A percentile compares a stretch with the other conserved stretches of the same genome.
Evolutionary conservation across 2,113 vertebrate genomes (phyloP).

Genomic region (Sialia sialis): DNA sequence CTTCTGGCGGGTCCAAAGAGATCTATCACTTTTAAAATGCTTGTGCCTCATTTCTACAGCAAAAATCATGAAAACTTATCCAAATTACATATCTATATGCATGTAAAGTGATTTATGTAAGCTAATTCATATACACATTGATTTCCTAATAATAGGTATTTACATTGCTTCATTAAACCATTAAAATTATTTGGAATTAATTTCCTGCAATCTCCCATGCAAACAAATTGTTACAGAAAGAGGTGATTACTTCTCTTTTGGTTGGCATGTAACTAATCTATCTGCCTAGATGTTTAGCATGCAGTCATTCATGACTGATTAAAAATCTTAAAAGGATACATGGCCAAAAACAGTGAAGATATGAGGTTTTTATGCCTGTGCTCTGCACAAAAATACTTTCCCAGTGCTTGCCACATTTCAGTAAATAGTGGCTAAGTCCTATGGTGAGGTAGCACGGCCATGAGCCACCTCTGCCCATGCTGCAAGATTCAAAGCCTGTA

Average conservation of each 20-base stretch:
- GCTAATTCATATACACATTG: background rate
- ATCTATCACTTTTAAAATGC: background rate
- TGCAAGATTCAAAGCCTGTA: background rate
- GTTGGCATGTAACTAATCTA: background rate
- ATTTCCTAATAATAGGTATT: constrained; percentile 4
- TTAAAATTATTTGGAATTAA: constrained; percentile 35
- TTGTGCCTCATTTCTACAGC: background rate
- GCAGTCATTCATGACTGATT: background rate
- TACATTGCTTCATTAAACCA: background rate
- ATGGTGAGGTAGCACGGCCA: rapidly evolving
- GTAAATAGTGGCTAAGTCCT: background rate
- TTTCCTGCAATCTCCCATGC: background rate
- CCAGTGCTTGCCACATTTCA: background rate
- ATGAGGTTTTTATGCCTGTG: background rate
- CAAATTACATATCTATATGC: background rate
- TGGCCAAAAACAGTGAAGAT: background rate
- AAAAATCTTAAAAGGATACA: background rate
- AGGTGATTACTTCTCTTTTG: background rate
- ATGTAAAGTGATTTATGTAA: background rate
- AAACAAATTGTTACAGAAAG: background rate
- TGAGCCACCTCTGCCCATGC: rapidly evolving
- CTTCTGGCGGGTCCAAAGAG: background rate
- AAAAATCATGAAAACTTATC: background rate
- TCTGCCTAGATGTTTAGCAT: background rate
- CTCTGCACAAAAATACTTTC: background rate